Evolutionary conservation across 2,113 vertebrate species (phyloP).

Genomic region (Sciurus niger): DNA sequence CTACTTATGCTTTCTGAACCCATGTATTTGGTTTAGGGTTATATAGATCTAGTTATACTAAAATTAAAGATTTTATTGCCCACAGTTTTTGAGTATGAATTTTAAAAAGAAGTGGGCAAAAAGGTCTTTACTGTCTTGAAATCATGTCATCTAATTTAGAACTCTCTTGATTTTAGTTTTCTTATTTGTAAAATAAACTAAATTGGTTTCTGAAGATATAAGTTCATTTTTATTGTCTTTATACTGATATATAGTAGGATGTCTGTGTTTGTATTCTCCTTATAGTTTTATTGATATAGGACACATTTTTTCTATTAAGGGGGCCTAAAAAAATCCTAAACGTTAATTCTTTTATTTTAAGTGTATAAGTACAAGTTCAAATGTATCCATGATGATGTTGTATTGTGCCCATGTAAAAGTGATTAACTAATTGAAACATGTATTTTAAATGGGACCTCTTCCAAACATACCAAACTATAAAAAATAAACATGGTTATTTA

Average conservation of each 20-base stretch:
- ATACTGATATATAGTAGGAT: neutral
- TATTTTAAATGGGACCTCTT: neutral
- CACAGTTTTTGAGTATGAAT: neutral
- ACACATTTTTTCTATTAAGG: neutral
- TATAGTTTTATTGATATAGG: conserved; percentile 14
- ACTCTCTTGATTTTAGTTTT: neutral
- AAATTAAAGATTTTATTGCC: conserved; percentile 35
- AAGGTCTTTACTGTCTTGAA: conserved; percentile 48
- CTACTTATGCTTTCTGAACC: neutral
- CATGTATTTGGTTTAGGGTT: neutral
- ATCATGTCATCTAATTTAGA: neutral
- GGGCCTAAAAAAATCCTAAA: neutral
- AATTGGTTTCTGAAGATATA: conserved; percentile 14
- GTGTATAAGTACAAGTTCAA: neutral
- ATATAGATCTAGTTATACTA: neutral
- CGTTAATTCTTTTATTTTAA: conserved; percentile 49
- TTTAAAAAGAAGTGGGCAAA: conserved; percentile 49
- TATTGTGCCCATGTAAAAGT: neutral
- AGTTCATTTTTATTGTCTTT: conserved; percentile 15
- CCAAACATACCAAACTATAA: neutral
- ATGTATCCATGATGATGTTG: neutral
- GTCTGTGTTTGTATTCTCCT: neutral
- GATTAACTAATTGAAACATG: conserved; percentile 25
- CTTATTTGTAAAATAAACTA: neutral
- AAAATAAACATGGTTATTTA: neutral